Evolutionary conservation across 2,888 invertebrate genomes (phyloP).

Genomic region (Arrhopalites spinosus): DNA sequence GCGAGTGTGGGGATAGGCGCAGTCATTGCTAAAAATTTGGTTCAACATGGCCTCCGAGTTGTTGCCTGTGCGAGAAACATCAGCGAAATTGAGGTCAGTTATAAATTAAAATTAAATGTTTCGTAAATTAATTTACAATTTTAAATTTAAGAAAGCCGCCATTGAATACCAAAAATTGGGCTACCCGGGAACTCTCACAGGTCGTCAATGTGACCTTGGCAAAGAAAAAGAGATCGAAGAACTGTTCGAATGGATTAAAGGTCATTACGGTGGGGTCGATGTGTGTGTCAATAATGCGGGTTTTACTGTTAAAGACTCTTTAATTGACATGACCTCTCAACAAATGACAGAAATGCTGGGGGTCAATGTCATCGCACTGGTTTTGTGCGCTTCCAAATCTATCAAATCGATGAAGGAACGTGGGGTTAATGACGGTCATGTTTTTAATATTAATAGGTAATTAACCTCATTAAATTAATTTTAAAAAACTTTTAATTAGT

Average conservation of each 20-base stretch:
- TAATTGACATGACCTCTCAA: conserved; percentile 20
- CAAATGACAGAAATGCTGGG: conserved; percentile 47
- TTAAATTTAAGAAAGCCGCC: conserved; percentile 41
- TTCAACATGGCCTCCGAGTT: conserved; percentile 47
- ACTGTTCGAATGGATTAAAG: conserved; percentile 49
- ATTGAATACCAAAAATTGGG: conserved; percentile 37
- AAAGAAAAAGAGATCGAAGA: conserved; percentile 44
- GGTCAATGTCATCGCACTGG: conserved; percentile 34
- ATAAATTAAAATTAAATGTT: no score
- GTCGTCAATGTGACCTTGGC: conserved; percentile 45
- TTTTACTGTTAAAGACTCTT: conserved; percentile 21
- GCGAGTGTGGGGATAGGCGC: conserved; percentile 47
- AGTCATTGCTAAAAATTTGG: conserved; percentile 42
- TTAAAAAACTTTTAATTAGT: no score
- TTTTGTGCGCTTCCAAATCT: conserved; percentile 28
- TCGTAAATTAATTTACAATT: no score
- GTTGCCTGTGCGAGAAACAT: conserved; percentile 50
- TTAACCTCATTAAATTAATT: no score
- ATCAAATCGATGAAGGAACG: conserved; percentile 34
- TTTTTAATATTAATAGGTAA: conserved; percentile 41
- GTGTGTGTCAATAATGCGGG: conserved; percentile 52
- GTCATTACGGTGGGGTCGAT: conserved; percentile 44
- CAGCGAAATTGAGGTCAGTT: conserved; percentile 40
- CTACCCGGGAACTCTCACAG: conserved; percentile 42
- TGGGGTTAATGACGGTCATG: conserved; percentile 38